phyloP scores from a whole-genome alignment of 2,113 vertebrate species.

The Anguilla japonica region DNA sequence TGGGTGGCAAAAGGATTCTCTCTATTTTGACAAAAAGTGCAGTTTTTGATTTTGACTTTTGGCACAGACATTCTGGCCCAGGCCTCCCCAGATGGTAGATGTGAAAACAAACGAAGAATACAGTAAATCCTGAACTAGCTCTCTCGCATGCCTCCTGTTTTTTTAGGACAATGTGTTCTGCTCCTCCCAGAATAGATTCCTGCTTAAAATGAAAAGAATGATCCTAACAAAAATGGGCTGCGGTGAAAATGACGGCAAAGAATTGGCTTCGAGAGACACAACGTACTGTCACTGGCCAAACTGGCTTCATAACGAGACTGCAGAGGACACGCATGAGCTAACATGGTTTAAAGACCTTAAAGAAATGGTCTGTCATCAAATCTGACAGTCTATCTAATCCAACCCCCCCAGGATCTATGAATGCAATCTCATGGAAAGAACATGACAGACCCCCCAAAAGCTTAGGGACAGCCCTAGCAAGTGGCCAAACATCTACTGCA shows the following conservation, averaged over 20 bases:
- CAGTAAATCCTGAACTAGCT: slow-evolving; percentile 14
- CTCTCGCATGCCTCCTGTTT: slow-evolving; percentile 31
- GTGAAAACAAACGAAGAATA: not conserved
- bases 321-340: not conserved
- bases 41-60: not conserved
- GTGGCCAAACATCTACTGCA: not conserved
- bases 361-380: not conserved
- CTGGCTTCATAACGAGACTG: not conserved
- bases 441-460: too few relatives aligned
- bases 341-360: not conserved
- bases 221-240: not conserved
- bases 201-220: slow-evolving; percentile 19
- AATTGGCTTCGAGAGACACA: slow-evolving; percentile 6
- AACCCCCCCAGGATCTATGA: too few relatives aligned
- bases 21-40: too few relatives aligned
- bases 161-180: slow-evolving; percentile 32
- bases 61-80: not conserved
- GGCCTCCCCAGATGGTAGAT: slow-evolving; percentile 11
- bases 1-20: not conserved
- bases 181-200: slow-evolving; percentile 27
- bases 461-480: too few relatives aligned
- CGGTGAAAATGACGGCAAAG: not conserved
- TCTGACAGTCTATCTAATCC: too few relatives aligned
- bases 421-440: too few relatives aligned
- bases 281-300: not conserved